These are phyloP conservation scores for Microtus pennsylvanicus DNA, from an alignment of 2,113 vertebrate species.

Conservation along the genomic window DNA sequence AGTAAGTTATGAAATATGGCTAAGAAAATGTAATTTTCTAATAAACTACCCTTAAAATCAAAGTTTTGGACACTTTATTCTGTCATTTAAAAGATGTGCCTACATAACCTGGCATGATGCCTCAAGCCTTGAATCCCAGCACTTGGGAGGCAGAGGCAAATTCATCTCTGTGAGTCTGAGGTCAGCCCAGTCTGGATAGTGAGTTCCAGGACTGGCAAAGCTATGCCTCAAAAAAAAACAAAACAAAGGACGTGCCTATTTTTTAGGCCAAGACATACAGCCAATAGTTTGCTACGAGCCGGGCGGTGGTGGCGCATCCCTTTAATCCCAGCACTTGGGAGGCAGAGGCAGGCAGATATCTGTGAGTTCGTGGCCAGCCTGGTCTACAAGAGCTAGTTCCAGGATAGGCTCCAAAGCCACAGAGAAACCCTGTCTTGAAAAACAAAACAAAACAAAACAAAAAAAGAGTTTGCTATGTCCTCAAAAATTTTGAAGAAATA, in stretches of 20 bases:
- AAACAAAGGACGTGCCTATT: no score
- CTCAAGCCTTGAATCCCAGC: neutral
- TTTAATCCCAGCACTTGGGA: no score
- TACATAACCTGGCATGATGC: neutral
- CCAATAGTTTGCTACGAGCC: no score
- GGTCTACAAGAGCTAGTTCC: no score
- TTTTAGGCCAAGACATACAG: no score
- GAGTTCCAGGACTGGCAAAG: neutral
- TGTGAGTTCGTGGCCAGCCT: no score
- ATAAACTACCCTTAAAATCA: neutral
- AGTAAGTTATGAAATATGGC: neutral
- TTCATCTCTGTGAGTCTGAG: neutral
- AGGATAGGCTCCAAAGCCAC: no score
- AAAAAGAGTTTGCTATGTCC: neutral
- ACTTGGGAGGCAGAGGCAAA: neutral
- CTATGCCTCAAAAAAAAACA: no score
- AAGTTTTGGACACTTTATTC: neutral
- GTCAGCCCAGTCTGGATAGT: neutral
- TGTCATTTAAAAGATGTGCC: slow-evolving; percentile 29
- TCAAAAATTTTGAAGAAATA: neutral
- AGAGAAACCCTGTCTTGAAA: no score
- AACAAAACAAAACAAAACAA: no score
- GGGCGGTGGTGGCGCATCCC: no score
- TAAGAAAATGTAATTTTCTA: slow-evolving; percentile 20
- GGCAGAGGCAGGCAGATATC: no score